Conservation (phyloP, 2,888 invertebrate species). For the Leptopilina syphax region DNA sequence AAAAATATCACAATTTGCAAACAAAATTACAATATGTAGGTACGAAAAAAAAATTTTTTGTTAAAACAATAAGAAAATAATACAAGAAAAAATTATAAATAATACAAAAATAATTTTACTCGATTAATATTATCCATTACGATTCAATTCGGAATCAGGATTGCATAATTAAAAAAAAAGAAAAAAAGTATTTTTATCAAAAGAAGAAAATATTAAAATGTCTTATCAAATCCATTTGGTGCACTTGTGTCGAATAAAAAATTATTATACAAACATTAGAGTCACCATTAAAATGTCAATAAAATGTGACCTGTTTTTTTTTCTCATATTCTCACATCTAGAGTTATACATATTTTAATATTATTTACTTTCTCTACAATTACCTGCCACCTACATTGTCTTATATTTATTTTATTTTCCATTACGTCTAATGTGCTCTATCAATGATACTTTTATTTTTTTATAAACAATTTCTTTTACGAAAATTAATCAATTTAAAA, state of each 20-base stretch:
- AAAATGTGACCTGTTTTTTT: slow-evolving; percentile 7
- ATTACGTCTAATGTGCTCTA: neutral
- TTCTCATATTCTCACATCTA: neutral
- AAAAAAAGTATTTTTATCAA: neutral
- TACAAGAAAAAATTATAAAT: too few species aligned
- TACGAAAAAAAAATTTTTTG: too few species aligned
- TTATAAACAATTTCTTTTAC: too few species aligned
- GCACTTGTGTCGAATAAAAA: slow-evolving; percentile 18
- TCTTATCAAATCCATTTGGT: slow-evolving; percentile 11
- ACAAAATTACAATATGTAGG: too few species aligned
- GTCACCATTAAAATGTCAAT: slow-evolving; percentile 4
- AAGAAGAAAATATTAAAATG: slow-evolving; percentile 9
- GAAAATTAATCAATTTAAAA: too few species aligned
- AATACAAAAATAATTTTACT: too few species aligned
- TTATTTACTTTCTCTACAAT: neutral
- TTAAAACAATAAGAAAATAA: too few species aligned
- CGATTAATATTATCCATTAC: neutral
- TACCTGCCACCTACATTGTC: neutral
- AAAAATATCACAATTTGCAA: too few species aligned
- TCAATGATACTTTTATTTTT: neutral
- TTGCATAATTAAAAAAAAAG: neutral
- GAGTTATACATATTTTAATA: neutral
- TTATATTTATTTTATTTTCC: neutral
- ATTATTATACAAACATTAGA: neutral
- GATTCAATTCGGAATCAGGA: too few species aligned